Evolutionary conservation across 2,797 vertebrate species (phyloP), one percentile per base, ranked within the genome.

Genomic region (Podarcis lilfordi): DNA sequence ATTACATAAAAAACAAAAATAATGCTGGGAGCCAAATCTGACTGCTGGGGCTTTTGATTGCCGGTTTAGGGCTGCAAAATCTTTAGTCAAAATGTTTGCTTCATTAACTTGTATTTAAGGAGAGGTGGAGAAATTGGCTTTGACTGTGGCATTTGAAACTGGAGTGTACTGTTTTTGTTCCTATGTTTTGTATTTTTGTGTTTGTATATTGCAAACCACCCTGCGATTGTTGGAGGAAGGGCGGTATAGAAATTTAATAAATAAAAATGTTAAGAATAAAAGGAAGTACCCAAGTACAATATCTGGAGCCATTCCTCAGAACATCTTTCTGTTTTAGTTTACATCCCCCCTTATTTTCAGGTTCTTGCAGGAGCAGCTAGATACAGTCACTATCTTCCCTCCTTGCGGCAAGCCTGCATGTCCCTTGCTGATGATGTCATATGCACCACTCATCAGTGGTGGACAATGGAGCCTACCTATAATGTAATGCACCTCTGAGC

Each of bases 331-430:
- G 82, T 66, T 93, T 94, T 86, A 86, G 91, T 82, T 90, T 93
- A 78, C 80, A 88, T 83, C 89, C 93, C 1, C 82, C 59, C 80
- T 83, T 89, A 85, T 79, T 93, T 93, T 93, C 84, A 91, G 92
- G 88, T 91, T 93, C 92, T 91, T 94, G 87, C 89, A 91, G 91
- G 84, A 91, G 50, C 86, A 91, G 80, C 87, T 82, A 37, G 80
- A 68, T 0, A 0, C 84, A 91, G 82, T 81, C 86, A 78, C 75
- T 91, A 92, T n/a, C 76, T 84, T 93, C 90, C 89, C 82, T 90
- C 91, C 84, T 89, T 17, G 90, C 76, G 92, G 90, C 88, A 89
- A 86, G 78, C 92, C 87, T 90, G 91, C 88, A 92, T 89, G 89
- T 88, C 85, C 86, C 92, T 86, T 93, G 92, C 89, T 89, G 88